Percentiles rank a stretch among this genome's conserved stretches.
These are phyloP conservation scores for Nemopilema nomurai DNA, from an alignment of 30 jellyfish, hydroid and myxozoan genomes.

Conservation along the genomic window DNA sequence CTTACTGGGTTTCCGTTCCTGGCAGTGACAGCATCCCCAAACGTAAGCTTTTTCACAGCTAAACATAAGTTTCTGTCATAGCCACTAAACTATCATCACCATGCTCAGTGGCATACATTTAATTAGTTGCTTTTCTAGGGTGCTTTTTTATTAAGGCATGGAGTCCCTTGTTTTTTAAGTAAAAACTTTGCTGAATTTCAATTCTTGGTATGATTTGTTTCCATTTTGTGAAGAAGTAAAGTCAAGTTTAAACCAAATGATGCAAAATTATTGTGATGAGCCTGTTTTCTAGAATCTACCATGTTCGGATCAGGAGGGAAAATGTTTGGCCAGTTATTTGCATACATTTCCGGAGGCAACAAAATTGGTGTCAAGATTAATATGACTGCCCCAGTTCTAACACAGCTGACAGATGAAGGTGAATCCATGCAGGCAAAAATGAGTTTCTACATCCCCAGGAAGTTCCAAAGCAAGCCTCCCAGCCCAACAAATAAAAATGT, in stretches of 20 bases:
- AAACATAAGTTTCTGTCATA: too few relatives aligned
- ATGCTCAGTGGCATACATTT: too few relatives aligned
- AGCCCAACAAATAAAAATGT: slow-evolving; percentile 24
- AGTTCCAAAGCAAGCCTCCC: slow-evolving; percentile 30
- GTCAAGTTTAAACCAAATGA: too few relatives aligned
- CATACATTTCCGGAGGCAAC: slow-evolving; percentile 57
- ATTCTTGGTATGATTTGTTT: too few relatives aligned
- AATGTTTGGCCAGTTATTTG: slow-evolving; percentile 46
- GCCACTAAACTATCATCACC: too few relatives aligned
- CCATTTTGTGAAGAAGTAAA: too few relatives aligned
- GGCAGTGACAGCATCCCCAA: neutral
- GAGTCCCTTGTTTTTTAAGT: too few relatives aligned
- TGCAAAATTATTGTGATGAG: neutral
- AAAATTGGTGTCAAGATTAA: slow-evolving; percentile 7
- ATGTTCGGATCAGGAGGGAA: neutral
- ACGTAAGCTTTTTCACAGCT: neutral
- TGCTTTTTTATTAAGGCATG: too few relatives aligned
- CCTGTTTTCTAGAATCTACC: neutral
- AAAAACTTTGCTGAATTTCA: too few relatives aligned
- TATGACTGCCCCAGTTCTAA: slow-evolving; percentile 69
- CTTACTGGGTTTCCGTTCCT: slow-evolving; percentile 39
- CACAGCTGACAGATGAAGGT: slow-evolving; percentile 14
- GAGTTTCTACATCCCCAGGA: slow-evolving; percentile 66
- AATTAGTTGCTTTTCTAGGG: too few relatives aligned
- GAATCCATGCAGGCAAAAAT: slow-evolving; percentile 9